Base-by-base conservation (phyloP, 2,797 vertebrate species). In the Percopsis omiscomaycus region DNA sequence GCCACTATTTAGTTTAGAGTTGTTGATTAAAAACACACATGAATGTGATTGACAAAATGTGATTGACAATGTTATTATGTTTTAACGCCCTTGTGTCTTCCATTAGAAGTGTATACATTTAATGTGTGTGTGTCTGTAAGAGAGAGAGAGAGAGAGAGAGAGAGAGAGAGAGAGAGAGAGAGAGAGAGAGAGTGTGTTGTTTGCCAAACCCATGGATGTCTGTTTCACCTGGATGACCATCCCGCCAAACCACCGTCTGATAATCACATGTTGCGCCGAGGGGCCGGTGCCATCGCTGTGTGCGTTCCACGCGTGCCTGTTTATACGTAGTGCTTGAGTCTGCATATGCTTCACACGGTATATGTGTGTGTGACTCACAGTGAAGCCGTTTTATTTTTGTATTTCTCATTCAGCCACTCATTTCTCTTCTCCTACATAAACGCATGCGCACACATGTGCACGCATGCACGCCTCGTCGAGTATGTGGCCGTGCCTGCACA, bases 371-470 rank as follows among this genome's bases (percentile, higher is more conserved):
- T 75, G 68, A 65, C 62, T 61, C 62, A 45, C 47, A 15, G 37
- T 63, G 54, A 63, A 32, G 68, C 50, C 55, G 15, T 67, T 71
- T 74, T 59, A 81, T 69, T 22, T 22, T 22, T 22, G 22, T 22
- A 22, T 22, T 22, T 22, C 71, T 82, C 80, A 76, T 66, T 68
- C 60, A 65, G 66, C 48, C 57, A 72, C 81, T 85, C 57, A 82
- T 84, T 77, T 86, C 62, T 81, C 44, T 72, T 77, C 32, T 49
- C 5, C 14, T 49, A 78, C 68, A 66, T 68, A 65, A 59, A 61
- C 54, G 3, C 62, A 32, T 46, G 22, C 64, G 28, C 42, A 56
- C 27, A 37, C 54, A 50, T 29, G 48, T 2, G 66, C 59, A 53
- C 61, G 64, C 6, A 49, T 12, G 28, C 28, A 61, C 5, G 68